Percentiles rank a stretch among this genome's conserved stretches.
These are phyloP conservation scores for Metalampra italica DNA, from an alignment of 2,888 invertebrate genomes.

Conservation along the genomic window DNA sequence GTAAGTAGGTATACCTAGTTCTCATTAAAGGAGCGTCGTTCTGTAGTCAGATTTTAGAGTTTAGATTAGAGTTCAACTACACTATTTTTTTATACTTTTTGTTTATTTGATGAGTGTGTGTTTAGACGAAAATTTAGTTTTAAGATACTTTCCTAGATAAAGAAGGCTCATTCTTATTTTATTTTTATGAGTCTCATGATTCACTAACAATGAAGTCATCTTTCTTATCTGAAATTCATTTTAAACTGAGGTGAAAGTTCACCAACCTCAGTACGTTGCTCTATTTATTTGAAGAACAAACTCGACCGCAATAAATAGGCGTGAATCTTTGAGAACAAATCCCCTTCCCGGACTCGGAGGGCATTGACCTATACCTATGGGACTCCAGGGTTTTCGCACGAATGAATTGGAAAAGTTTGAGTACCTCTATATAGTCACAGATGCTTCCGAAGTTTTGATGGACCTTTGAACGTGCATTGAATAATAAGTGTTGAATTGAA, in stretches of 20 bases:
- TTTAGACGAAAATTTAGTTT: too few species aligned
- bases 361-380: constrained; percentile 20
- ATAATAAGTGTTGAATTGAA: background rate
- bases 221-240: background rate
- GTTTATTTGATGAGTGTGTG: too few species aligned
- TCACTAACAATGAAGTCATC: too few species aligned
- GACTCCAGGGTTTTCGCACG: background rate
- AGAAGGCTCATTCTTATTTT: too few species aligned
- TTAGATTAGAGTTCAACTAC: too few species aligned
- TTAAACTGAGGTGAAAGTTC: background rate
- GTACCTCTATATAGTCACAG: background rate
- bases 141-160: too few species aligned
- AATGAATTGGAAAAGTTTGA: constrained; percentile 47
- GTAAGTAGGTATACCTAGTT: too few species aligned
- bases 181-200: too few species aligned
- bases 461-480: background rate
- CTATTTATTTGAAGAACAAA: background rate
- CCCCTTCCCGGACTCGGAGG: constrained; percentile 20
- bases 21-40: too few species aligned
- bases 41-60: too few species aligned
- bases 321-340: constrained; percentile 28
- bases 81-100: too few species aligned
- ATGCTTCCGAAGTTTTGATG: background rate
- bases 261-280: background rate
- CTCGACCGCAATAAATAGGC: constrained; percentile 5